Percentiles rank a stretch among this genome's conserved stretches.
These are phyloP conservation scores for Lemur catta DNA, from an alignment of 2,797 vertebrate species.

Conservation along the genomic window DNA sequence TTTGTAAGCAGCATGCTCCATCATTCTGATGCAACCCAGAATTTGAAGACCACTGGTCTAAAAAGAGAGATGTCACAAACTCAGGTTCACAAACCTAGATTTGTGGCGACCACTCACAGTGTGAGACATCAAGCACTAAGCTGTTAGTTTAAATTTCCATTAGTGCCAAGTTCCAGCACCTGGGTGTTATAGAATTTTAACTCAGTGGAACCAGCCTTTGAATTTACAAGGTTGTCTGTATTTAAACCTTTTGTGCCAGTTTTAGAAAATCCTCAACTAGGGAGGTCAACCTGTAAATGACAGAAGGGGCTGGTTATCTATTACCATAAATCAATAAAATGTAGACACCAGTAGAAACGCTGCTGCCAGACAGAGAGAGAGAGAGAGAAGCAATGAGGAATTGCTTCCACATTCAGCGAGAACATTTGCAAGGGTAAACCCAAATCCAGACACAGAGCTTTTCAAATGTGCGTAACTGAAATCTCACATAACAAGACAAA, in stretches of 20 bases:
- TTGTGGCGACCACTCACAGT: neutral
- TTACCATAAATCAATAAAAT: slow-evolving; percentile 61
- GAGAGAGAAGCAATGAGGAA: neutral
- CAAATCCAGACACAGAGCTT: slow-evolving; percentile 31
- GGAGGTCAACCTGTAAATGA: slow-evolving; percentile 46
- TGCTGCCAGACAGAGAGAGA: slow-evolving; percentile 10
- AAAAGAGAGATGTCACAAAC: neutral
- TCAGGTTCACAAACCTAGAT: slow-evolving; percentile 30
- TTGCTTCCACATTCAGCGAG: neutral
- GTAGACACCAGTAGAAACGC: slow-evolving; percentile 29
- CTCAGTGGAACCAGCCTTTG: neutral
- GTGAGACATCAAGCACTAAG: neutral
- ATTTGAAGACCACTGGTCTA: neutral
- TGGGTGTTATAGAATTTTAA: slow-evolving; percentile 51
- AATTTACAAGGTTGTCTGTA: slow-evolving; percentile 43
- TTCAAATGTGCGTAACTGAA: neutral
- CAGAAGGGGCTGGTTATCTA: slow-evolving; percentile 20
- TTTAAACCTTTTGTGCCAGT: neutral
- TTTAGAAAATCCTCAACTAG: slow-evolving; percentile 37
- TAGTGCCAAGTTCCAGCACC: neutral
- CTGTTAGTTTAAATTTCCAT: neutral
- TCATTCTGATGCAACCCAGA: neutral
- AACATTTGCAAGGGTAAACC: slow-evolving; percentile 27
- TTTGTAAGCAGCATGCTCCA: neutral
- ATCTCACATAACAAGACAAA: slow-evolving; percentile 50